Evolutionary conservation across 1,140 invertebrate species (phyloP).

Genomic region (Drosophila orosa): DNA sequence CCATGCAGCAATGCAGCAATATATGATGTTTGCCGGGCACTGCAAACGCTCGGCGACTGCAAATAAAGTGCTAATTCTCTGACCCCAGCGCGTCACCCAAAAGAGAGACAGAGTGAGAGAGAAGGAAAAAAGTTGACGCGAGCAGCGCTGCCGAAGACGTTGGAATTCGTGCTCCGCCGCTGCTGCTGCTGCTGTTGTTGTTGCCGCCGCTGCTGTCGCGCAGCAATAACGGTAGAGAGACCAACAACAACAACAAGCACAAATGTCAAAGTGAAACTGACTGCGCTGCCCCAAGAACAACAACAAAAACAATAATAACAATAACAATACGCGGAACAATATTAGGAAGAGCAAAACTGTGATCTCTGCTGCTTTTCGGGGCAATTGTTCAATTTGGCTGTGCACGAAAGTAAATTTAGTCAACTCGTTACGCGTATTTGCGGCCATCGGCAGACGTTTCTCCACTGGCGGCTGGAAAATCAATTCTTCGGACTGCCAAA

Average conservation of each 20-base stretch:
- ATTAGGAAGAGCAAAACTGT: slow-evolving; percentile 66
- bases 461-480: slow-evolving; percentile 70
- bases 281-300: slow-evolving; percentile 55
- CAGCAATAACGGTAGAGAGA: slow-evolving; percentile 68
- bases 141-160: slow-evolving; percentile 64
- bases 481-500: slow-evolving; percentile 70
- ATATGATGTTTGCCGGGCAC: slow-evolving; percentile 61
- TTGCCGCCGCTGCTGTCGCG: slow-evolving; percentile 31
- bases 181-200: slow-evolving; percentile 24
- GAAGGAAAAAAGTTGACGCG: slow-evolving; percentile 32
- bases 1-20: slow-evolving; percentile 52
- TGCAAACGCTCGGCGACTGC: slow-evolving; percentile 57
- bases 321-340: slow-evolving; percentile 44
- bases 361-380: slow-evolving; percentile 61
- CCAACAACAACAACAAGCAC: slow-evolving; percentile 53
- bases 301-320: slow-evolving; percentile 51
- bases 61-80: slow-evolving; percentile 60
- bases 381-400: slow-evolving; percentile 80
- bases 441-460: slow-evolving; percentile 60
- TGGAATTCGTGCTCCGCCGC: slow-evolving; percentile 56
- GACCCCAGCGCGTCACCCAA: slow-evolving; percentile 56
- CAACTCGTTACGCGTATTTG: slow-evolving; percentile 69
- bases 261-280: slow-evolving; percentile 80
- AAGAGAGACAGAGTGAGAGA: slow-evolving; percentile 49
- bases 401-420: slow-evolving; percentile 71